These are phyloP conservation scores for Rotaria magnacalcarata DNA, from an alignment of 2,888 invertebrate genomes.

Conservation along the genomic window DNA sequence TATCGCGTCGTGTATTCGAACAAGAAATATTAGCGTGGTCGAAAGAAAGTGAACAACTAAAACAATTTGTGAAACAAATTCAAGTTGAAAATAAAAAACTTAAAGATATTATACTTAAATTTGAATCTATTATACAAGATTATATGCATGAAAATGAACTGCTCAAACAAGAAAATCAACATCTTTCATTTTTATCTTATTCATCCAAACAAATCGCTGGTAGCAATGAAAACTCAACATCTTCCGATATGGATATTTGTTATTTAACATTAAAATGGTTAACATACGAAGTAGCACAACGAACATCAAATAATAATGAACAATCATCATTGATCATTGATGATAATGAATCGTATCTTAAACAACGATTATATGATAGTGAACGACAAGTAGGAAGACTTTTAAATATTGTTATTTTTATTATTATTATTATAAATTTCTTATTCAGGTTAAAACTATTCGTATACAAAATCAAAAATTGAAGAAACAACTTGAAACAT, in stretches of 20 bases:
- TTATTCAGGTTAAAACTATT: constrained; percentile 3
- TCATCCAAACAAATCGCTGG: not conserved
- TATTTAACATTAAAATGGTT: constrained; percentile 25
- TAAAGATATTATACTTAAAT: not conserved
- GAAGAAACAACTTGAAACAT: constrained; percentile 28
- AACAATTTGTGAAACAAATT: constrained; percentile 21
- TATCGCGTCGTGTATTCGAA: constrained; percentile 18
- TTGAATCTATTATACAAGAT: not conserved
- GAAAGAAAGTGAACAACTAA: constrained; percentile 17
- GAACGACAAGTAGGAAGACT: not conserved
- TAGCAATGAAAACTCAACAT: not conserved
- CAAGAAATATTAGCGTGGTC: not conserved
- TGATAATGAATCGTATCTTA: not conserved
- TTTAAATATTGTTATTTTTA: not conserved
- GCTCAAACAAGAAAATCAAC: constrained; percentile 16
- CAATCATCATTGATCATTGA: not conserved
- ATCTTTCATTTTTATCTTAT: not conserved
- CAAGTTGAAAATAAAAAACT: constrained; percentile 33
- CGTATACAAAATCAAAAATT: constrained; percentile 16
- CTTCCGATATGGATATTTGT: constrained; percentile 24
- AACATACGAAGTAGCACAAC: constrained; percentile 24
- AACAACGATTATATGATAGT: not conserved
- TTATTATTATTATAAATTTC: no score
- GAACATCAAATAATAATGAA: not conserved
- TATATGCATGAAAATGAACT: constrained; percentile 22